Base-by-base conservation (phyloP, 2,888 invertebrate species). In the Lasius platythorax region DNA sequence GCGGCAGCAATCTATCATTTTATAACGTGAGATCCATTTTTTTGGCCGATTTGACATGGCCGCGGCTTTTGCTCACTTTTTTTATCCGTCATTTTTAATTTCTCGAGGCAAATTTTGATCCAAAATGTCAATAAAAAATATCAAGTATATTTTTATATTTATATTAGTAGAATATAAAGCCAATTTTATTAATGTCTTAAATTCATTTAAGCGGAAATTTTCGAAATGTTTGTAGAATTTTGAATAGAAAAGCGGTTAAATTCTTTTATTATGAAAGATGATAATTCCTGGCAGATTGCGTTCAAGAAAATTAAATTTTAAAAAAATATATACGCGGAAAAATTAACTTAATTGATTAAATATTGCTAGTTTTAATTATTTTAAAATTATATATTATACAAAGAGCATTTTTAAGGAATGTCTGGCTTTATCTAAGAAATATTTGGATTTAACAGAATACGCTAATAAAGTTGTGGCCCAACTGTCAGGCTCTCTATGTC, bases 1-100 rank as follows among this genome's bases (percentile, higher is more conserved):
- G 53, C 28, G 53, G 28, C 28, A 30, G 53, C 78, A 56, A 70
- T 78, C 53, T 78, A 78, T 78, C 78, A 78, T 70, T 78, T 78
- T 56, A 70, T 43, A 43, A 70, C 78, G 56, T n/a, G 56, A 56
- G 70, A 78, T 70, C 56, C 56, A 56, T 78, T 78, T 78, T 78
- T n/a, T 50, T 50, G 18, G 53, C 40, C 68, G 28, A 68, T 68
- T 70, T 56, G 70, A 78, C 78, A 70, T 9, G 56, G 28, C 40
- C 30, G 12, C n/a, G n/a, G 8, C 28, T 70, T 40, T 28, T 40
- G 12, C 30, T 64, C 33, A 23, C 12, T 40, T 68, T 76, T 76
- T 76, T 40, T 53, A 12, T 56, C 40, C 12, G 28, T 67, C 4
- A 68, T 56, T 70, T 56, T 78, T 78, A 78, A 68, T 78, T 70